A percentile compares a stretch with the other conserved stretches of the same genome.
Conservation (phyloP, 2,888 invertebrate species). For the Macroteleia sp. region DNA sequence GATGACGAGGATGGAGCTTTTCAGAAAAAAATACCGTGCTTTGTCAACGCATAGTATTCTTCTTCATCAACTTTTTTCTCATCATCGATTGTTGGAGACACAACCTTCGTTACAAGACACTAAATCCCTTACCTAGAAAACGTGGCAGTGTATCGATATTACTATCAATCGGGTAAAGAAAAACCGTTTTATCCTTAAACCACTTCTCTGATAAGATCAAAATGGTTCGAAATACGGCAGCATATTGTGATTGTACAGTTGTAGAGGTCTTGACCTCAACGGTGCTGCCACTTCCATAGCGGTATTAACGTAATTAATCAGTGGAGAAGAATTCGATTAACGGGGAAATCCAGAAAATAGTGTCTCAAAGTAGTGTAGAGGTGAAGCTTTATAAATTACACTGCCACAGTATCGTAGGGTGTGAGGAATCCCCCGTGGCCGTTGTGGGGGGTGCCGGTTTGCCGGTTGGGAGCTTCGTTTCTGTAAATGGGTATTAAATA, state of each 20-base stretch:
- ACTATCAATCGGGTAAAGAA: slow-evolving; percentile 21
- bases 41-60: slow-evolving; percentile 4
- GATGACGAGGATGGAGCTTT: slow-evolving; percentile 53
- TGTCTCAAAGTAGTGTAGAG: slow-evolving; percentile 63
- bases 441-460: slow-evolving; percentile 85
- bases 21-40: slow-evolving; percentile 65
- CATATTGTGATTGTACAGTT: slow-evolving; percentile 7
- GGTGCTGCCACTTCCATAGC: slow-evolving; percentile 22
- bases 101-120: slow-evolving; percentile 82
- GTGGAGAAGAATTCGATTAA: slow-evolving; percentile 65
- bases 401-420: slow-evolving; percentile 99
- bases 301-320: slow-evolving; percentile 44
- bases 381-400: slow-evolving; percentile 92
- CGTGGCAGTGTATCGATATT: slow-evolving; percentile 68
- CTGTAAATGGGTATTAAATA: too few relatives aligned
- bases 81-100: slow-evolving; percentile 76
- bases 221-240: slow-evolving; percentile 16
- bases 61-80: slow-evolving; percentile 12
- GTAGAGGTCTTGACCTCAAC: neutral
- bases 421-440: slow-evolving; percentile 91
- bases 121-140: slow-evolving; percentile 69
- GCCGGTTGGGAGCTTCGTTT: slow-evolving; percentile 94
- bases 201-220: slow-evolving; percentile 7
- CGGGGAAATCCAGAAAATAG: slow-evolving; percentile 58
- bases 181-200: slow-evolving; percentile 25